Conservation (phyloP, 1,140 invertebrate genomes). For the Plodia interpunctella region DNA sequence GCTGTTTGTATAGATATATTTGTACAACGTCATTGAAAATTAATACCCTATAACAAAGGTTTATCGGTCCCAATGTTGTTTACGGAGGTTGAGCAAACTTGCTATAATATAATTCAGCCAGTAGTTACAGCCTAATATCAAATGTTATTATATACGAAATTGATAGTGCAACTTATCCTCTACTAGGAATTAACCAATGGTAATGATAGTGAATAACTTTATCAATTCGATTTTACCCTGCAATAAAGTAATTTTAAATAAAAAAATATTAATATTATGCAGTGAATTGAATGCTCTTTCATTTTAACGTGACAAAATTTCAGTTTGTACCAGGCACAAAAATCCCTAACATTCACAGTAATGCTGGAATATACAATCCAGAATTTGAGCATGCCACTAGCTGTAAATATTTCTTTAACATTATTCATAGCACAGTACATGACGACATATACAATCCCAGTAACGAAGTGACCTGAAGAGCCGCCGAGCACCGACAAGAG, state of each 20-base stretch:
- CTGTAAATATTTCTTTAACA: conserved; percentile 26
- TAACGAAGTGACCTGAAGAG: conserved; percentile 72
- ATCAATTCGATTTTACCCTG: too few species aligned
- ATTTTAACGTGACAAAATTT: too few species aligned
- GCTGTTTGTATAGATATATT: conserved; percentile 7
- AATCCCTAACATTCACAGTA: too few species aligned
- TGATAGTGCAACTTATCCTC: conserved; percentile 22
- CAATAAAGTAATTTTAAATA: too few species aligned
- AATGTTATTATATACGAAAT: conserved; percentile 26
- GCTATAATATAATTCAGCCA: conserved; percentile 24
- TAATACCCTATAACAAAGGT: conserved; percentile 25
- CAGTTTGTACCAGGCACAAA: too few species aligned
- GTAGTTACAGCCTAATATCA: conserved; percentile 21
- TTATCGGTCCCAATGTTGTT: conserved; percentile 24
- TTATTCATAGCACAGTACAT: conserved; percentile 60
- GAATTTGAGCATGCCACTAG: not conserved
- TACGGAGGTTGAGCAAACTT: conserved; percentile 24
- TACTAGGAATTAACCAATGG: too few species aligned
- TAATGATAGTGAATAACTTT: too few species aligned
- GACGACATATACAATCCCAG: conserved; percentile 61
- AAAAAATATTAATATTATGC: too few species aligned
- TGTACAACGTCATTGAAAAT: conserved; percentile 15
- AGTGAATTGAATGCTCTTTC: too few species aligned
- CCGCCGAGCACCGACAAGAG: conserved; percentile 64
- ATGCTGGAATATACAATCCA: too few species aligned